Conservation (phyloP, 2,797 vertebrate genomes). For the Toxotes lorentzi region DNA sequence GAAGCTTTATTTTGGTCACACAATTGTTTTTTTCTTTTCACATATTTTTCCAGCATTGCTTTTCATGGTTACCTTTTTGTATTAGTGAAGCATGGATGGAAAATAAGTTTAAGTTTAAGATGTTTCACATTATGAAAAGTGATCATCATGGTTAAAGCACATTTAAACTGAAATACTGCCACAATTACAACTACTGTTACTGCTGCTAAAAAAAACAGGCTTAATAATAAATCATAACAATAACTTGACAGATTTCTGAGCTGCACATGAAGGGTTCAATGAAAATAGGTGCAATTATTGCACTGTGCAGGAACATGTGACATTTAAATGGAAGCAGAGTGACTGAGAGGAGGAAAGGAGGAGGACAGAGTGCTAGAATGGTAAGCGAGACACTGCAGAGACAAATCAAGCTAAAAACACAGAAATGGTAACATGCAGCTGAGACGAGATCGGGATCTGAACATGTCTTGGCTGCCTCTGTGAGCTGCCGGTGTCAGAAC, state of each 20-base stretch:
- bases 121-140: not conserved
- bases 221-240: not conserved
- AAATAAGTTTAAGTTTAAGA: no score
- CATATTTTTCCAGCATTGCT: no score
- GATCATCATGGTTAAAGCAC: not conserved
- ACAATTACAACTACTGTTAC: not conserved
- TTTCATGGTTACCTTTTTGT: no score
- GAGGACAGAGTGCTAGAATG: not conserved
- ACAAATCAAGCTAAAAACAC: not conserved
- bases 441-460: not conserved
- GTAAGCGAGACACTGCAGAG: conserved; percentile 19
- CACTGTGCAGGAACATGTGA: conserved; percentile 10
- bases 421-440: not conserved
- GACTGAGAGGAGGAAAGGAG: not conserved
- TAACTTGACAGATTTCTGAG: conserved; percentile 3
- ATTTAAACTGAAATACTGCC: not conserved
- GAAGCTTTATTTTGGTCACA: no score
- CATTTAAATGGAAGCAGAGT: conserved; percentile 17
- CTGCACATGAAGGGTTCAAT: not conserved
- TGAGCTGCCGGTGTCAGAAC: not conserved
- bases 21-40: no score
- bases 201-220: conserved; percentile 19
- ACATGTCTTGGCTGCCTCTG: not conserved
- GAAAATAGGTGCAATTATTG: not conserved
- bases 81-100: no score